Base-by-base conservation (phyloP, 30 jellyfish, hydroid and myxozoan species). In the Aurelia aurita region DNA sequence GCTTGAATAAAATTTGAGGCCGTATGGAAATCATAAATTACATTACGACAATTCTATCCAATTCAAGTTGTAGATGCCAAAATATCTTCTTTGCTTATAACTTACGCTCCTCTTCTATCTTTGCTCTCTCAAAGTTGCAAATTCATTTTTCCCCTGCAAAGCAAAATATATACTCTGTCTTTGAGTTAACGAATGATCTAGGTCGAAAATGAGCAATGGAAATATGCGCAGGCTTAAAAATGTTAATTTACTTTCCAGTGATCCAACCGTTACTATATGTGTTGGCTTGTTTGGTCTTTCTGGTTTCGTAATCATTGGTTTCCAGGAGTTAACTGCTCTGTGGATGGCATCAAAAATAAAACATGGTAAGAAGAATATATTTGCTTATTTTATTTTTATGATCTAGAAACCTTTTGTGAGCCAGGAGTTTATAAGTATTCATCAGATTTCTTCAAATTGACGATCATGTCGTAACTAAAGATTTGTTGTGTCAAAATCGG, bases 301-400 rank as follows among this genome's bases (percentile, higher is more conserved):
- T 25, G 98, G 98, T 7, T 91, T 91, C 67, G 79, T 93, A 28
- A 91, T 91, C 78, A 91, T 91, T 57, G 98, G 98, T 39, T 91
- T 91, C 69, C 93, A 93, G 23, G 98, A 91, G 61, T 75, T 91
- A 66, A 58, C 91, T 19, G 74, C 98, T 1, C 84, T 91, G 23
- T 91, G 98, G 98, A 86, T 91, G 98, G 98, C 98, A 15, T 85
- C 96, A 10, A 62, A 73, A 8, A 35, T 69, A 27, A 79, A 54
- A 59, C 82, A 31, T 10, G 98, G 98, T 86, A 32, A 29, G 93
- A 28, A 14, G 26, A 14, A 32, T 1, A 64, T 13, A 21, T 19
- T 19, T 25, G 29, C 69, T 7, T 10, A 18, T 12, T 58, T 5
- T 5, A 6, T 8, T 0, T 0, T n/a, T 58, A 58, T n/a, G 13